phyloP scores from a whole-genome alignment of 2,113 vertebrate genomes.

The Daboia siamensis region DNA sequence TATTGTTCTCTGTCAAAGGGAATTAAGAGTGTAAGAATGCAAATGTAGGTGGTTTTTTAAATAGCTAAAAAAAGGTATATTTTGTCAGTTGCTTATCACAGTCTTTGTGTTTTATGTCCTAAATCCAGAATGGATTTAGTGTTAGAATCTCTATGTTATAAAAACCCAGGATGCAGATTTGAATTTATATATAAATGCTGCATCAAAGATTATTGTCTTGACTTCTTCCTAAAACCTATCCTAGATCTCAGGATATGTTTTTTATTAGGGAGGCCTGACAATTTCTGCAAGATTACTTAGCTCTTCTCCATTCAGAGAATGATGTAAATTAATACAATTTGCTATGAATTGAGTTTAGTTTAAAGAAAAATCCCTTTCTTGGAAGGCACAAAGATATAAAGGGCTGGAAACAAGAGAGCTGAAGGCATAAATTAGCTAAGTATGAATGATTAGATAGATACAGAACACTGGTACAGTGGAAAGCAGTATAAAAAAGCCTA shows the following conservation, averaged over 20 bases:
- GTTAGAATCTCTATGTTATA: neutral
- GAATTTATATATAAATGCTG: neutral
- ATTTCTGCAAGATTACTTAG: neutral
- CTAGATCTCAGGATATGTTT: neutral
- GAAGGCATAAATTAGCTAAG: neutral
- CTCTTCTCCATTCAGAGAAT: neutral
- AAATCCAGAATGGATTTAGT: neutral
- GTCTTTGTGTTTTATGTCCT: neutral
- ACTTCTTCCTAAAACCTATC: neutral
- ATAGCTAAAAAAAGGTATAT: neutral
- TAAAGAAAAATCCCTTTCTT: neutral
- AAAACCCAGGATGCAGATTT: neutral
- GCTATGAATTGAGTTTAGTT: neutral
- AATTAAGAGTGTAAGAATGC: neutral
- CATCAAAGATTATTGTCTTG: neutral
- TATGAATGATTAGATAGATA: neutral
- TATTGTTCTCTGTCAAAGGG: neutral
- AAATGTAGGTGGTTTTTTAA: neutral
- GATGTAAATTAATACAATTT: neutral
- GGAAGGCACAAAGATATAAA: neutral
- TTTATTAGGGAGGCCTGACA: neutral
- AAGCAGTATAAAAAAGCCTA: neutral
- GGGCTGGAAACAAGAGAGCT: neutral
- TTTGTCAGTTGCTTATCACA: neutral
- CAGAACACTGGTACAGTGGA: neutral